Evolutionary conservation across 2,113 vertebrate genomes (phyloP), one percentile per base, ranked within the genome.

Genomic region (Amblyornis subalaris): DNA sequence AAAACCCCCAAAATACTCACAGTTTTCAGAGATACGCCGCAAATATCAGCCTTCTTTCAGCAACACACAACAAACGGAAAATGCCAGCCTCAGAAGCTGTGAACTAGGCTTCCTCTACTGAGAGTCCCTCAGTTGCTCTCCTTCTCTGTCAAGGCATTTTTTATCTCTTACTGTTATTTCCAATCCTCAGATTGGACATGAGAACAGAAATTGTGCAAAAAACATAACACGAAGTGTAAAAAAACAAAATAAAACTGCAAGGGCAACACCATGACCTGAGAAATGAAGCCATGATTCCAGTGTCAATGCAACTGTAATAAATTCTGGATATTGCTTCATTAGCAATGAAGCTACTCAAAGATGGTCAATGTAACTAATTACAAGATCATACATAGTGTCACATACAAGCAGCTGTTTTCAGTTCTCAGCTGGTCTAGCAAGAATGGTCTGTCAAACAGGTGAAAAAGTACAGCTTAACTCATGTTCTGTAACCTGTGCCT

Each of bases 141-240:
- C 44, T 51, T 75, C 31, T 25, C 35, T 51, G 35, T 79, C 61
- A 65, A 40, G 28, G 4, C 3, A 71, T 44, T 53, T 79, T 79
- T 75, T 47, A 21, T 33, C 19, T 79, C 26, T 51, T 28, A n/a
- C 25, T 60, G 9, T 61, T 73, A 42, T 26, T 62, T 86, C 29
- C 47, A 84, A 10, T 22, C 29, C 36, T 58, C 45, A 40, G 29
- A 36, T 3, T n/a, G 20, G 35, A 42, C 35, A 42, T 18, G 4
- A 62, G 51, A 74, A 81, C 3, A 87, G 36, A 69, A 89, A 67
- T 7, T 50, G 20, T 29, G 26, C 35, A 67, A 78, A 81, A 85
- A 4, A 0, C 0, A 0, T 12, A 74, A 42, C 0, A 2, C 3
- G 10, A 82, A 67, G 9, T 10, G 11, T 36, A 21, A 65, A 78